Percentiles rank a stretch among this genome's conserved stretches.
Conservation (phyloP, 2,888 invertebrate genomes). For the Macropis europaea region DNA sequence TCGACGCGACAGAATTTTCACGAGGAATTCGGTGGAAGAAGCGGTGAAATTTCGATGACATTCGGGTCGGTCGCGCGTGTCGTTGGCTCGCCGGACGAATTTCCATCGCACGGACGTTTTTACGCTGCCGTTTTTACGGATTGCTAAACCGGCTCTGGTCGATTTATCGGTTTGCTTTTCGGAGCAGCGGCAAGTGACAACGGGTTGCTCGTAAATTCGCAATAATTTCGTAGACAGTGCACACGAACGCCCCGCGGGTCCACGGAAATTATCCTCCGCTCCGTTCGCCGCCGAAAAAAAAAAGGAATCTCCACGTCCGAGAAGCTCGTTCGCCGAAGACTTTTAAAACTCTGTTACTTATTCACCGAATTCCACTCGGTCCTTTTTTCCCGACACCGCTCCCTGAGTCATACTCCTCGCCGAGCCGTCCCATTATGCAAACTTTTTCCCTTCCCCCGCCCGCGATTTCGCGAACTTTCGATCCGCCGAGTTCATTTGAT, state of each 20-base stretch:
- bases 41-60: neutral
- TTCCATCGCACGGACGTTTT: conserved; percentile 45
- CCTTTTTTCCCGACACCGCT: conserved; percentile 10
- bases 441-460: conserved; percentile 15
- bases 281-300: too few relatives aligned
- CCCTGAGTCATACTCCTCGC: conserved; percentile 25
- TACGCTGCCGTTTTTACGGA: conserved; percentile 64
- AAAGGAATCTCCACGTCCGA: neutral
- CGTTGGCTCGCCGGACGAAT: conserved; percentile 37
- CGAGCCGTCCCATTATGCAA: conserved; percentile 36
- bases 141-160: conserved; percentile 64
- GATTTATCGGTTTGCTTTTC: conserved; percentile 70
- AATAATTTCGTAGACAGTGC: conserved; percentile 70
- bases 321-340: conserved; percentile 10
- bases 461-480: conserved; percentile 35
- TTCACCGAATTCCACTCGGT: conserved; percentile 31
- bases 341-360: conserved; percentile 38
- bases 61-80: neutral
- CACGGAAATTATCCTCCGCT: conserved; percentile 36
- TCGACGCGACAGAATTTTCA: too few relatives aligned
- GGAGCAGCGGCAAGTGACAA: conserved; percentile 68
- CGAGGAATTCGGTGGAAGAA: neutral
- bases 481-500: conserved; percentile 33
- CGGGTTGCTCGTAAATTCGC: conserved; percentile 71
- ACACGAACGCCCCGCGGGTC: conserved; percentile 27